Evolutionary conservation across 2,888 invertebrate genomes (phyloP).

Genomic region (Exocentrus adspersus): DNA sequence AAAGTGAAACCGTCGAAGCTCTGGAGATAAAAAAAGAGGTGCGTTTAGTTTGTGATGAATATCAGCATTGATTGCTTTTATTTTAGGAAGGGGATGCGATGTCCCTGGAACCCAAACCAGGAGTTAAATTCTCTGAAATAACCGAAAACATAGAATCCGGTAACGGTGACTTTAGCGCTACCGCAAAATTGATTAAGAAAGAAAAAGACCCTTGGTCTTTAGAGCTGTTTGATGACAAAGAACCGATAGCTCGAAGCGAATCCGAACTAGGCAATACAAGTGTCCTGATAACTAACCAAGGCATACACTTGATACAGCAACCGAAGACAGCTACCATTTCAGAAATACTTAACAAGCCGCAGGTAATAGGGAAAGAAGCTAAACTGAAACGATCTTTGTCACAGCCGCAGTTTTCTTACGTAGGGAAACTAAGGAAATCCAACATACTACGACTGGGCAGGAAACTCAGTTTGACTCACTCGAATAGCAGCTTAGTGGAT

Average conservation of each 20-base stretch:
- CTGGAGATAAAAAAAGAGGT: conserved; percentile 13
- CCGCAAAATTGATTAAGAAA: conserved; percentile 7
- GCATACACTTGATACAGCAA: conserved; percentile 54
- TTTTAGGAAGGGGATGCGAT: too few species aligned
- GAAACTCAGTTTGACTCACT: conserved; percentile 42
- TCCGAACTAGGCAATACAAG: conserved; percentile 48
- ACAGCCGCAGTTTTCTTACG: conserved; percentile 53
- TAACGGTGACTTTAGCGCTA: conserved; percentile 16
- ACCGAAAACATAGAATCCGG: conserved; percentile 24
- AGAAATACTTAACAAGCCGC: conserved; percentile 37
- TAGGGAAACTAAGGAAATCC: conserved; percentile 32
- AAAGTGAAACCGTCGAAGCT: conserved; percentile 14
- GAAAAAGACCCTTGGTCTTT: conserved; percentile 57
- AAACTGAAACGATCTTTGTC: conserved; percentile 58
- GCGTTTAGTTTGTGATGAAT: too few species aligned
- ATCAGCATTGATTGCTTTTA: too few species aligned
- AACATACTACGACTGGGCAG: conserved; percentile 41
- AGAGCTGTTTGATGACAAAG: conserved; percentile 56
- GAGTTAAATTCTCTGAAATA: conserved; percentile 11
- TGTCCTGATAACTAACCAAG: conserved; percentile 55
- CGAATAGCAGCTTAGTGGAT: conserved; percentile 48
- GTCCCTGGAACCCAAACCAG: too few species aligned
- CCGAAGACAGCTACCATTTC: conserved; percentile 26
- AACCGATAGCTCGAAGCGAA: conserved; percentile 36
- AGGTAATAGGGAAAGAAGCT: conserved; percentile 33